Evolutionary conservation across 2,113 vertebrate species (phyloP).

Genomic region (Micronycteris hirsuta): DNA sequence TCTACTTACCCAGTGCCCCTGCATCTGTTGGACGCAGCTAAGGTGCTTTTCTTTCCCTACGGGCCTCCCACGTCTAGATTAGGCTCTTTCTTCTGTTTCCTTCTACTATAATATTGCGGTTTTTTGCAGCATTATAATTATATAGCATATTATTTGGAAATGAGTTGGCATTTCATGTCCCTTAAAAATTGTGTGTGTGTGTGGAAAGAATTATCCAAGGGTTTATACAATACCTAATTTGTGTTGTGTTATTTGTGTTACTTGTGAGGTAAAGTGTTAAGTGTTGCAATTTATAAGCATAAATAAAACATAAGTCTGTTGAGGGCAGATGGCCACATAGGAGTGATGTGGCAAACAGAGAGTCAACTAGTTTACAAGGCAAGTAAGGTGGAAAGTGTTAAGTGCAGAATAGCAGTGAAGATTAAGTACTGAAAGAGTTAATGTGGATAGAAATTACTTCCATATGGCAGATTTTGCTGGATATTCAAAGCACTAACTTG

Average conservation of each 20-base stretch:
- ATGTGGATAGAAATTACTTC: neutral
- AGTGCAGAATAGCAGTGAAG: neutral
- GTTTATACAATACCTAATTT: neutral
- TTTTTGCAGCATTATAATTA: neutral
- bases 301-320: neutral
- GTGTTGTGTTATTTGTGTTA: neutral
- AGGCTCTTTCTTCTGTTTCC: neutral
- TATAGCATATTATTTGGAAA: neutral
- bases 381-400: neutral
- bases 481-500: neutral
- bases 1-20: neutral
- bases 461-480: neutral
- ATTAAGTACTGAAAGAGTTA: neutral
- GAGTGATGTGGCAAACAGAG: neutral
- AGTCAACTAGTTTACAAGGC: neutral
- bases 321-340: neutral
- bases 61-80: neutral
- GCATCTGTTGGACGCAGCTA: neutral
- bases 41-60: rapidly evolving
- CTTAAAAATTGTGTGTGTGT: neutral
- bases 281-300: neutral
- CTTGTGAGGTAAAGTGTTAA: neutral
- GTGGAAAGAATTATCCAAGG: neutral
- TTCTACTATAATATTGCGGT: neutral
- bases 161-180: neutral